These are phyloP conservation scores for Cetonia aurata DNA, from an alignment of 2,888 invertebrate species.

Conservation along the genomic window DNA sequence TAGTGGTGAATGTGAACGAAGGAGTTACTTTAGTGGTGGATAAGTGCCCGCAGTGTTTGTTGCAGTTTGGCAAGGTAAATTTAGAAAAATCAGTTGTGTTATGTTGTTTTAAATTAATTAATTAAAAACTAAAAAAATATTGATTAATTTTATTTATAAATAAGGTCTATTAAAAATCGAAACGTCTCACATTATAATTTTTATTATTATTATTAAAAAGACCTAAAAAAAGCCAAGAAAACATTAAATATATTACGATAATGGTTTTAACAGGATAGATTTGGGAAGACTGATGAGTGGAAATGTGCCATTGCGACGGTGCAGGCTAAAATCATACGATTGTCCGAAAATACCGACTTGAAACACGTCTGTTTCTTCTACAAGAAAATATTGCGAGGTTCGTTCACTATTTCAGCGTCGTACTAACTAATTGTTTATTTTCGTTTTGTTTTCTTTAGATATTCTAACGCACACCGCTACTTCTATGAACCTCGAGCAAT, in stretches of 20 bases:
- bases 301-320: slow-evolving; percentile 64
- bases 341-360: slow-evolving; percentile 59
- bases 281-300: slow-evolving; percentile 66
- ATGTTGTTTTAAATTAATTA: too few relatives aligned
- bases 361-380: slow-evolving; percentile 62
- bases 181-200: too few relatives aligned
- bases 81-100: not conserved
- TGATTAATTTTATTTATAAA: too few relatives aligned
- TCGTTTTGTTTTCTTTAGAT: too few relatives aligned
- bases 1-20: slow-evolving; percentile 68
- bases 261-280: slow-evolving; percentile 63
- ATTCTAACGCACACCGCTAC: slow-evolving; percentile 66
- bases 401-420: not conserved
- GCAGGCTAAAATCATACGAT: slow-evolving; percentile 63
- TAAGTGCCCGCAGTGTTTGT: slow-evolving; percentile 72
- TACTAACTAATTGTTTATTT: too few relatives aligned
- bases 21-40: slow-evolving; percentile 71
- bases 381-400: slow-evolving; percentile 64
- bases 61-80: slow-evolving; percentile 76
- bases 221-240: too few relatives aligned
- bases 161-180: too few relatives aligned
- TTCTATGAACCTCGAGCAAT: slow-evolving; percentile 65
- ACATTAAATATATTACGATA: too few relatives aligned
- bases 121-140: too few relatives aligned
- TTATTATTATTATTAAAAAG: too few relatives aligned